Evolutionary conservation across 2,888 invertebrate species (phyloP), one percentile per base, ranked within the genome.

Genomic region (Ophion ventricosus): DNA sequence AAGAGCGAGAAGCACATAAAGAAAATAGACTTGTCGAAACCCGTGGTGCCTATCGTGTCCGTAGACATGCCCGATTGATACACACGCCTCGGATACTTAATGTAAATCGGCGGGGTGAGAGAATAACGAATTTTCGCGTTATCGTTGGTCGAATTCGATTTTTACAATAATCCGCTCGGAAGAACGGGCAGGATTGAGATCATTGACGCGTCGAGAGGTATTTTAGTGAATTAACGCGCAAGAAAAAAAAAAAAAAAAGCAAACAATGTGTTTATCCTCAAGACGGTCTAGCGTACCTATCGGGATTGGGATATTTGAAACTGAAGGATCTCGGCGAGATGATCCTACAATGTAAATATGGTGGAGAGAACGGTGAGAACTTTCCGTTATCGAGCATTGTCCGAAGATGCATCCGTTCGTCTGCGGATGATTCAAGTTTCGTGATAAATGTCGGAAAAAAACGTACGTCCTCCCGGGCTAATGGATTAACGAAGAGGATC

Each of bases 11-110:
- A 96, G 91, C 95, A 95, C 88, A 94, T 96, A 76, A 96, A 96
- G 93, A 97, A 97, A 92, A 96, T 96, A 87, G 97, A 98, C 93
- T 94, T 96, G 82, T 94, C 96, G 93, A 97, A 97, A 93, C 97
- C 98, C 83, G 97, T 98, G 87, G 96, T 98, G 94, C 98, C 98
- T 91, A 97, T 98, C 87, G 95, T 97, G 80, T 97, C 97, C 89
- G 98, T 98, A 94, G 98, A 98, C 92, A 96, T 97, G 95, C 98
- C 98, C 56, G 98, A 98, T 95, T 98, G 96, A 97, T 92, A 86
- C 80, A 85, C 84, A 79, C 77, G 85, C 78, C 84, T 86, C 86
- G 86, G 87, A 90, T 87, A 88, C 66, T 87, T 84, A 79, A 72
- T 64, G 69, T 29, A 14, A 63, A 57, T 57, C 57, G 57, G 23